A percentile compares a stretch with the other conserved stretches of the same genome.
These are phyloP conservation scores for Peromyscus leucopus DNA, from an alignment of 2,113 vertebrate genomes.

Conservation along the genomic window DNA sequence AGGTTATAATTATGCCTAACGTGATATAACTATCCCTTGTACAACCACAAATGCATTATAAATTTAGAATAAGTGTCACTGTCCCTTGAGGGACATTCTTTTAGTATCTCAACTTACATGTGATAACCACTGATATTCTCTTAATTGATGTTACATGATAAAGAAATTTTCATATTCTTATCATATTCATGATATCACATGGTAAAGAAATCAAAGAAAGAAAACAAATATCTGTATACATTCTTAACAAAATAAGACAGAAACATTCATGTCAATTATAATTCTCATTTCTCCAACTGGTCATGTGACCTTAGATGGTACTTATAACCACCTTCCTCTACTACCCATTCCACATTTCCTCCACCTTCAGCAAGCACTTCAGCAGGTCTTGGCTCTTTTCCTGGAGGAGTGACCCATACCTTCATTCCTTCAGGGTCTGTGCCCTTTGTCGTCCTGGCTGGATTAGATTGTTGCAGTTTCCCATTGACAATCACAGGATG, in stretches of 20 bases:
- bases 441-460: no score
- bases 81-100: neutral
- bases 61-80: neutral
- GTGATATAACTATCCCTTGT: neutral
- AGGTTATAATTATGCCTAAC: neutral
- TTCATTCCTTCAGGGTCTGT: no score
- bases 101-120: neutral
- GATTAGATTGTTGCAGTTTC: no score
- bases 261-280: neutral
- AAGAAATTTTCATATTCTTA: neutral
- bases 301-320: neutral
- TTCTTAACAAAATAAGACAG: neutral
- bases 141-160: neutral
- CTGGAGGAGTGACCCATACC: no score
- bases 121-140: neutral
- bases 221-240: neutral
- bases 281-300: neutral
- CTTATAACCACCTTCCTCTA: neutral
- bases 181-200: no score
- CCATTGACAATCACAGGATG: no score
- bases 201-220: neutral
- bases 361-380: no score
- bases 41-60: neutral
- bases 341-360: neutral
- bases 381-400: no score